Conservation (phyloP, 1,140 invertebrate species). For the Metopolophium dirhodum region DNA sequence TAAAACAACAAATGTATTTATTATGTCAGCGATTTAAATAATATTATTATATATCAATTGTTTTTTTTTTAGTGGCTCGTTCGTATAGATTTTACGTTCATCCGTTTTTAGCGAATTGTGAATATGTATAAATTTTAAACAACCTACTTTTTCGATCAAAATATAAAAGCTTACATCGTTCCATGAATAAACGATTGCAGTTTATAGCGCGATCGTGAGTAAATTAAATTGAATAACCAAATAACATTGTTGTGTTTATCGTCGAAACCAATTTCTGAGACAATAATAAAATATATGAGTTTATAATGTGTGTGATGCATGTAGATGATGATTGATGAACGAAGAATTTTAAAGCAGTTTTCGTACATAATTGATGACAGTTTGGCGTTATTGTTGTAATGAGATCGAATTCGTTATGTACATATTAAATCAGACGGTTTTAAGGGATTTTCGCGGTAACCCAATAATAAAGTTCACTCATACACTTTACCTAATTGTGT, state of each 20-base stretch:
- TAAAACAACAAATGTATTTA: not conserved
- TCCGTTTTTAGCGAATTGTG: not conserved
- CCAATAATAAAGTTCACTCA: not conserved
- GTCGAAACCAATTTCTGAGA: not conserved
- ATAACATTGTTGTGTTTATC: not conserved
- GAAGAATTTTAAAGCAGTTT: not conserved
- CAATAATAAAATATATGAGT: not conserved
- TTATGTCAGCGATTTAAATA: not conserved
- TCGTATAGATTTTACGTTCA: not conserved
- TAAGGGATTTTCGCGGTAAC: not conserved
- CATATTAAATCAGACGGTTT: slow-evolving; percentile 17
- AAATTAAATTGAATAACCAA: not conserved
- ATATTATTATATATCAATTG: not conserved
- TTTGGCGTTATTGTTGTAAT: not conserved
- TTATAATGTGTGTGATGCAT: not conserved
- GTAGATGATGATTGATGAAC: slow-evolving; percentile 6
- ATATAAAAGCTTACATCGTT: not conserved
- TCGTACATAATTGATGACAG: not conserved
- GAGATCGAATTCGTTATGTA: slow-evolving; percentile 6
- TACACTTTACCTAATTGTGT: slow-evolving; percentile 5
- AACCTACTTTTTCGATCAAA: not conserved
- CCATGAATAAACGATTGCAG: not conserved
- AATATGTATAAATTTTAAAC: not conserved
- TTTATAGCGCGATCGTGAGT: not conserved
- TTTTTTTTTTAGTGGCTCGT: not conserved